These are phyloP conservation scores for Oryzias melastigma DNA, from an alignment of 2,113 vertebrate genomes.

Conservation along the genomic window DNA sequence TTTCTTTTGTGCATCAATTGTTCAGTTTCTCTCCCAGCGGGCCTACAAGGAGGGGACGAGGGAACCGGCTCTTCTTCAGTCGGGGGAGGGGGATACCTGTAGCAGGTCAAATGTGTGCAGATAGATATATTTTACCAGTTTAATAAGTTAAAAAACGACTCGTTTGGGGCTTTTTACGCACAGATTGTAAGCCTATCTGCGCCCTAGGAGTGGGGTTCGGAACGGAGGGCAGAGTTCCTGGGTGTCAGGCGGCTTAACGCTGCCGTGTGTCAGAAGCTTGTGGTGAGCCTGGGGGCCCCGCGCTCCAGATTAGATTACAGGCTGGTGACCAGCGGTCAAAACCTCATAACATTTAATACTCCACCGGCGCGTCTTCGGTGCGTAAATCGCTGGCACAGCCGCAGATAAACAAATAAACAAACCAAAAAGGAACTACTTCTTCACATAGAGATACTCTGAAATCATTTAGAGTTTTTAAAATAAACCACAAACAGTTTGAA, in stretches of 20 bases:
- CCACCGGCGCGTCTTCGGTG: conserved; percentile 26
- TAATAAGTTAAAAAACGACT: background rate
- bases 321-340: conserved; percentile 54
- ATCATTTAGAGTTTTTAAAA: too few relatives aligned
- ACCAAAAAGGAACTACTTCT: background rate
- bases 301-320: conserved; percentile 68
- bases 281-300: conserved; percentile 48
- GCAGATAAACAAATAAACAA: background rate
- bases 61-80: conserved; percentile 32
- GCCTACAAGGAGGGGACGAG: conserved; percentile 58
- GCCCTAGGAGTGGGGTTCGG: conserved; percentile 55
- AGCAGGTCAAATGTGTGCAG: background rate
- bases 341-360: conserved; percentile 62
- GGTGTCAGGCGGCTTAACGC: conserved; percentile 51
- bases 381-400: conserved; percentile 28
- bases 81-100: background rate
- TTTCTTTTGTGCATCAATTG: conserved; percentile 82
- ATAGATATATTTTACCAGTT: too few relatives aligned
- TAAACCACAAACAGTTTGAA: too few relatives aligned
- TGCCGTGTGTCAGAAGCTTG: conserved; percentile 73
- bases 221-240: conserved; percentile 45
- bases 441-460: too few relatives aligned
- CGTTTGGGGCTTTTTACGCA: conserved; percentile 26
- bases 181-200: conserved; percentile 68
- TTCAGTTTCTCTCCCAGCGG: conserved; percentile 70